Percentiles rank a stretch among this genome's conserved stretches.
These are phyloP conservation scores for Notothenia coriiceps DNA, from an alignment of 2,113 vertebrate species.

Conservation along the genomic window DNA sequence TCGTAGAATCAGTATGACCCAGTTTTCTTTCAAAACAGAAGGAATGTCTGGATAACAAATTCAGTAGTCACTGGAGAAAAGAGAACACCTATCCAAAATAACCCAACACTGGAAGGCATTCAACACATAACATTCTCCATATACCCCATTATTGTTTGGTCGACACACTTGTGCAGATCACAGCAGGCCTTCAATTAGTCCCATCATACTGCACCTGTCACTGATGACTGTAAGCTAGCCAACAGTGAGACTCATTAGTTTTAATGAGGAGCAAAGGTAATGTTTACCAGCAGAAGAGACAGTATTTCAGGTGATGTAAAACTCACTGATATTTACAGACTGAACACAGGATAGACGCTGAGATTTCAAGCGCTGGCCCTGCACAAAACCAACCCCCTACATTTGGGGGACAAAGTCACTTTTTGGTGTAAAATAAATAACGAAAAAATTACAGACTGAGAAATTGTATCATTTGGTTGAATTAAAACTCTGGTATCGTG, in stretches of 20 bases:
- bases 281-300: conserved; percentile 1
- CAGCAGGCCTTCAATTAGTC: background rate
- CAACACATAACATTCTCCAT: conserved; percentile 17
- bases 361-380: too few relatives aligned
- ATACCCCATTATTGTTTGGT: conserved; percentile 14
- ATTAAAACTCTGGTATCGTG: too few relatives aligned
- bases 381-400: too few relatives aligned
- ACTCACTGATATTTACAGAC: background rate
- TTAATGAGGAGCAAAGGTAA: conserved; percentile 8
- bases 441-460: too few relatives aligned
- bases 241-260: background rate
- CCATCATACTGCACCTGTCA: background rate
- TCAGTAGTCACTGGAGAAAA: background rate
- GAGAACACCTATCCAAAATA: background rate
- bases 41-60: background rate
- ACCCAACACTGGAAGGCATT: conserved; percentile 1
- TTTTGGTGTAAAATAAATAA: too few relatives aligned
- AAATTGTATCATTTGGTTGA: too few relatives aligned
- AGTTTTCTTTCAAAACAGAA: background rate
- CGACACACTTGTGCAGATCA: background rate
- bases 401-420: too few relatives aligned
- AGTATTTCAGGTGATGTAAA: background rate
- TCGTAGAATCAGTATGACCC: background rate
- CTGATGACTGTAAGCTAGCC: background rate
- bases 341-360: background rate